Evolutionary conservation across 2,888 invertebrate species (phyloP), one percentile per base, ranked within the genome.

Genomic region (Podabrus alpinus): DNA sequence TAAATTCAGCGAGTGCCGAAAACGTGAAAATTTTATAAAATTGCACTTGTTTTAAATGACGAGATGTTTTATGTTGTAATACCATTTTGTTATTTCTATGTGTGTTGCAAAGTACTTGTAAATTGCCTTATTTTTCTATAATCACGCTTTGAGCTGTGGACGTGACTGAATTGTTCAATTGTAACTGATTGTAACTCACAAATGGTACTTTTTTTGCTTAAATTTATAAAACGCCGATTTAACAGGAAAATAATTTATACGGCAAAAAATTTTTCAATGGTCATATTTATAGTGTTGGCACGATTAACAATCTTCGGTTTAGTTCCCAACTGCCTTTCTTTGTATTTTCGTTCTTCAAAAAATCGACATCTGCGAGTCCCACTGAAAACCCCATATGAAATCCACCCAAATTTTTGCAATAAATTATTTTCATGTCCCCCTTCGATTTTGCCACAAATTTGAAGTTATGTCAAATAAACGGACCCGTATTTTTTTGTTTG

Each of bases 91-190:
- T 45, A 45, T 45, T 45, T 45, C 29, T 29, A n/a, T 45, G 45
- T 45, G 45, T 45, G 45, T 45, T 45, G 45, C 45, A n/a, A 45
- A 45, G 45, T 45, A 45, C 62, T 15, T 64, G 62, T 64, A 17
- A 64, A 64, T 64, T 64, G 21, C 62, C 62, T 15, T 64, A 64
- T 64, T 64, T 64, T 64, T 64, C 62, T 64, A 64, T 64, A 64
- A 64, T 45, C 45, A 45, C 45, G 45, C 45, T 45, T 45, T 45
- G 45, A 45, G 45, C 45, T 45, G 45, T n/a, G n/a, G 45, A 64
- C 62, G 62, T 64, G 62, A 64, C 62, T 64, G 21, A 19, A 64
- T 64, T 64, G 16, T 64, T 64, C 1, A 45, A 45, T n/a, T 45
- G 9, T n/a, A 45, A 13, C n/a, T 4, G n/a, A 45, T n/a, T 45